These are phyloP conservation scores for Perccottus glenii DNA, from an alignment of 2,113 vertebrate genomes.

Conservation along the genomic window DNA sequence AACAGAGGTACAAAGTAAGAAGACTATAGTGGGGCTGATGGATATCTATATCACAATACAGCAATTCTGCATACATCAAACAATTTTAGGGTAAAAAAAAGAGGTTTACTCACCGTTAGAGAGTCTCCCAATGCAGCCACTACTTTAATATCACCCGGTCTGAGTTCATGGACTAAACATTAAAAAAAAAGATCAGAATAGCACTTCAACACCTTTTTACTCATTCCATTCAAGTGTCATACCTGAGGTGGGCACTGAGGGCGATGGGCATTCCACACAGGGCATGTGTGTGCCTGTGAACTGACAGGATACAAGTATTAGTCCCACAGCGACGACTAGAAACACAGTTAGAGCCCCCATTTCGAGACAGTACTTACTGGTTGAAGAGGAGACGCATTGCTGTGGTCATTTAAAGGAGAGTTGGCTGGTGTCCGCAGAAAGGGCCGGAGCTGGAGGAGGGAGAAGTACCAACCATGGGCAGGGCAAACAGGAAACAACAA, in stretches of 20 bases:
- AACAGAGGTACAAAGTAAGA: too few species aligned
- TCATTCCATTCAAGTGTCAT: conserved; percentile 17
- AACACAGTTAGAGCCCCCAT: neutral
- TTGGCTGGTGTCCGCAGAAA: conserved; percentile 75
- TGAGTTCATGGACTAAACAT: conserved; percentile 84
- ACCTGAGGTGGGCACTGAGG: conserved; percentile 82
- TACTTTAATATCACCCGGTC: conserved; percentile 86
- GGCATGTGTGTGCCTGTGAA: conserved; percentile 78
- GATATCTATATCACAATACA: too few species aligned
- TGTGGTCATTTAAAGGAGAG: conserved; percentile 44
- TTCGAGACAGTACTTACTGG: conserved; percentile 56
- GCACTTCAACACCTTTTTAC: neutral
- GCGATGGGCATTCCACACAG: conserved; percentile 81
- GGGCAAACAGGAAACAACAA: neutral
- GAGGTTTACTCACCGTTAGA: conserved; percentile 82
- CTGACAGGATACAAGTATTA: conserved; percentile 67
- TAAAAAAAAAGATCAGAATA: neutral
- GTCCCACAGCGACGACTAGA: conserved; percentile 33
- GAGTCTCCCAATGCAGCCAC: conserved; percentile 92
- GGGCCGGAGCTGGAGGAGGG: conserved; percentile 58
- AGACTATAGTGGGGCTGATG: too few species aligned
- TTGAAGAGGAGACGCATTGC: conserved; percentile 20
- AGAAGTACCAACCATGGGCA: neutral
- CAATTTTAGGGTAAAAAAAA: too few species aligned
- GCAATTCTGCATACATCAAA: too few species aligned